These are phyloP conservation scores for Thunnus maccoyii DNA, from an alignment of 2,113 vertebrate genomes.

Conservation along the genomic window DNA sequence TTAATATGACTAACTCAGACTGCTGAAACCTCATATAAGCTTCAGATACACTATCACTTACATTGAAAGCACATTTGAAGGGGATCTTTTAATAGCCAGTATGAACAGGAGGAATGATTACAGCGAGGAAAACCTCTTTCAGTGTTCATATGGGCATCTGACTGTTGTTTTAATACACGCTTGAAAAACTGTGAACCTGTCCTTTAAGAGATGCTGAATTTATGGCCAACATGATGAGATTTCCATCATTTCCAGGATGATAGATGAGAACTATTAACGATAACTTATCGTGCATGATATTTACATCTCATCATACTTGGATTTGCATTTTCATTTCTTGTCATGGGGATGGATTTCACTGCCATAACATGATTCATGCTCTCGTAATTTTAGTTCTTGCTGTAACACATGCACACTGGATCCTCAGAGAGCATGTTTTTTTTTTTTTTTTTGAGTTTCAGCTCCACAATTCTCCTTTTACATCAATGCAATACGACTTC, in stretches of 20 bases:
- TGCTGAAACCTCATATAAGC: too few relatives aligned
- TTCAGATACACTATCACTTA: too few relatives aligned
- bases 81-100: too few relatives aligned
- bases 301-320: slow-evolving; percentile 44
- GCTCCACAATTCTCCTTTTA: slow-evolving; percentile 1
- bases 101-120: too few relatives aligned
- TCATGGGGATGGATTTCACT: neutral
- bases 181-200: too few relatives aligned
- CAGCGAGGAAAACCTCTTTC: too few relatives aligned
- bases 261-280: slow-evolving; percentile 30
- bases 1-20: too few relatives aligned
- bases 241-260: slow-evolving; percentile 21
- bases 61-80: too few relatives aligned
- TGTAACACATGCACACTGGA: neutral
- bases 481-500: slow-evolving; percentile 29
- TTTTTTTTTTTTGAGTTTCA: slow-evolving; percentile 1
- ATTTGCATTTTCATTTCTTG: slow-evolving; percentile 56
- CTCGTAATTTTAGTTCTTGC: slow-evolving; percentile 3
- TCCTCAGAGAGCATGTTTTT: neutral
- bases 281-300: slow-evolving; percentile 36
- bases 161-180: too few relatives aligned
- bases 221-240: neutral
- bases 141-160: too few relatives aligned
- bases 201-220: too few relatives aligned
- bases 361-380: slow-evolving; percentile 12